phyloP scores from a whole-genome alignment of 2,113 vertebrate species.

The Galeopterus variegatus region DNA sequence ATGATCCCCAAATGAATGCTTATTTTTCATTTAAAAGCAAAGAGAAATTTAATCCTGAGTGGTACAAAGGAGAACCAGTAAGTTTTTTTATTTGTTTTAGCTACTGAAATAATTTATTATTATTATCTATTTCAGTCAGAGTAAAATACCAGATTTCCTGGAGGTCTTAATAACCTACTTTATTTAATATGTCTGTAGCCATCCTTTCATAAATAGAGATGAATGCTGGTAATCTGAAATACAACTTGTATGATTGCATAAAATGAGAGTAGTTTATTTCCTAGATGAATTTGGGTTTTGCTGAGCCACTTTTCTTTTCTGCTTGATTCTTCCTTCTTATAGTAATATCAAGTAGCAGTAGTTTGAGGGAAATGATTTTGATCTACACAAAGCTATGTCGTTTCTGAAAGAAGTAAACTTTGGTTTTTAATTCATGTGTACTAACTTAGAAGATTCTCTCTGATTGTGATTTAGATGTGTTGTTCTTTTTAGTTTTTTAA shows the following conservation, averaged over 20 bases:
- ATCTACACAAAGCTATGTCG: background rate
- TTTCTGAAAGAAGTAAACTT: background rate
- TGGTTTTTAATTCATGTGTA: background rate
- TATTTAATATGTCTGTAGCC: background rate
- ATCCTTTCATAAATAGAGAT: background rate
- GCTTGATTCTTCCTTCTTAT: background rate
- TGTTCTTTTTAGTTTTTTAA: conserved; percentile 35
- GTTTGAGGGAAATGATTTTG: background rate
- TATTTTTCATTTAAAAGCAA: conserved; percentile 91
- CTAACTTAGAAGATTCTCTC: background rate
- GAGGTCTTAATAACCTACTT: conserved; percentile 24
- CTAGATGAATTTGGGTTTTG: background rate
- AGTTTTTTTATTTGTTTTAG: conserved; percentile 85
- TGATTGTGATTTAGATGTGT: background rate
- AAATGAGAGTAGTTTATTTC: background rate
- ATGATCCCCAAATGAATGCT: conserved; percentile 92
- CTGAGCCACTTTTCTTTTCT: background rate
- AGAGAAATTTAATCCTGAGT: conserved; percentile 93
- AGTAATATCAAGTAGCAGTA: background rate
- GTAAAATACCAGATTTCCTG: background rate
- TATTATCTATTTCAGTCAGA: conserved; percentile 45
- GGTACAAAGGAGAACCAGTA: conserved; percentile 98
- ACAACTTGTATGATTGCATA: background rate
- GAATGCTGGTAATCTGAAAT: background rate
- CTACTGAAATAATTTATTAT: background rate